These are phyloP conservation scores for Spinibarbus caldwelli DNA, from an alignment of 2,797 vertebrate species.

Conservation along the genomic window DNA sequence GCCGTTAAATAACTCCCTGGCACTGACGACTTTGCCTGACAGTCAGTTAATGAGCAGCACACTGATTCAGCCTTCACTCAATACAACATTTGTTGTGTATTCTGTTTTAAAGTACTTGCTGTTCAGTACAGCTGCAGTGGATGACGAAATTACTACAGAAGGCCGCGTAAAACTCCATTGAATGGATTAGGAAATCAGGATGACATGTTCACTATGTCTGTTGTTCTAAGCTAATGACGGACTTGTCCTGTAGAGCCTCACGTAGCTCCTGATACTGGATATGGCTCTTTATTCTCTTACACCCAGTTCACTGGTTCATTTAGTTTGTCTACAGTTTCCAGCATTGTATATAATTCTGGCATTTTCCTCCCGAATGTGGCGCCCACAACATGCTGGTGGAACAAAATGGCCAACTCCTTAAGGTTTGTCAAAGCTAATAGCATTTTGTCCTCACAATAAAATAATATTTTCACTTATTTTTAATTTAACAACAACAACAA, in stretches of 20 bases:
- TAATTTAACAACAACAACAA: too few relatives aligned
- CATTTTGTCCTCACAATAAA: neutral
- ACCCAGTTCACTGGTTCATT: neutral
- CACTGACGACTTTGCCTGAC: neutral
- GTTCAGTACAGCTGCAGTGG: neutral
- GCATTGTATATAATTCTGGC: neutral
- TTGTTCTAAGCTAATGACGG: neutral
- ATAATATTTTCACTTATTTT: too few relatives aligned
- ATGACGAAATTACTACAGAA: neutral
- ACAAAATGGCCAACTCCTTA: neutral
- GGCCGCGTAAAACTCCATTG: neutral
- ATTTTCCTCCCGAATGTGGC: neutral
- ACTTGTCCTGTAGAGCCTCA: neutral
- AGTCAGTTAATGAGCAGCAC: neutral
- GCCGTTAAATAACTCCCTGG: constrained; percentile 19
- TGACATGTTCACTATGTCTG: constrained; percentile 27
- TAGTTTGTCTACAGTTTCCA: neutral
- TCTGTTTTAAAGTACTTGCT: neutral
- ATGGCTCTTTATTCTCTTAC: neutral
- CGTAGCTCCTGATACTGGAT: neutral
- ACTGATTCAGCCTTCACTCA: neutral
- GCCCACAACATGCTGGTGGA: neutral
- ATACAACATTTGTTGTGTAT: constrained; percentile 5
- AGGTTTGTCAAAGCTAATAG: neutral
- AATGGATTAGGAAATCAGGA: neutral